Evolutionary conservation across 2,888 invertebrate genomes (phyloP).

Genomic region (Nowickia ferox): DNA sequence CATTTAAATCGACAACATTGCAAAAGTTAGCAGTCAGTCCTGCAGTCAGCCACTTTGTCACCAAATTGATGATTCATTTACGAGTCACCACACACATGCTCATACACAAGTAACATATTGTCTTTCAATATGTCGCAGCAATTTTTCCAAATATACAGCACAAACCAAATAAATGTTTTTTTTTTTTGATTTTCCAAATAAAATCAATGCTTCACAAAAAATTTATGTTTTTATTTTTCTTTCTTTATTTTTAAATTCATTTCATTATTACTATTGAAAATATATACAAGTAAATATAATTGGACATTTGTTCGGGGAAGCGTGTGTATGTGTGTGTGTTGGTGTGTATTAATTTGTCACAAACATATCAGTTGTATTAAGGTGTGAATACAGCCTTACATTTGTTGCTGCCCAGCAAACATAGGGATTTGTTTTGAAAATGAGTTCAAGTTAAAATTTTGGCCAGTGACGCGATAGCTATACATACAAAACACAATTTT

Average conservation of each 20-base stretch:
- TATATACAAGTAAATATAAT: constrained; percentile 25
- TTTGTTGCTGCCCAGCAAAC: background rate
- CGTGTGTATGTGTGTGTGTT: background rate
- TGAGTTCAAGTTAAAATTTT: background rate
- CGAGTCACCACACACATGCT: constrained; percentile 33
- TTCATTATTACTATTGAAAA: constrained; percentile 50
- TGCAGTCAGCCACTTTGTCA: constrained; percentile 26
- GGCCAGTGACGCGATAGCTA: too few species aligned
- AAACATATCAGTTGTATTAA: constrained; percentile 52
- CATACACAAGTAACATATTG: constrained; percentile 32
- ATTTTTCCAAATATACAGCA: constrained; percentile 46
- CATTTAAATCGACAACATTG: constrained; percentile 61
- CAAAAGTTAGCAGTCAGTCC: background rate
- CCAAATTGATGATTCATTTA: constrained; percentile 59
- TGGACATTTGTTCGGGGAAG: background rate
- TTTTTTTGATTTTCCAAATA: constrained; percentile 38
- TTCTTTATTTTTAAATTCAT: constrained; percentile 30
- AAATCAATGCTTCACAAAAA: constrained; percentile 19
- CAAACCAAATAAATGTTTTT: constrained; percentile 55
- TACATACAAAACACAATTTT: too few species aligned
- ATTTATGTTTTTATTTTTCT: background rate
- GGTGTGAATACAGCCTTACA: constrained; percentile 9
- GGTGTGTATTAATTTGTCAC: constrained; percentile 34
- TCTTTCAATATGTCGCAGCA: constrained; percentile 54
- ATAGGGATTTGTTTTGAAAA: background rate